A percentile compares a stretch with the other conserved stretches of the same genome.
phyloP scores from a whole-genome alignment of 2,113 vertebrate genomes.

The Hucho hucho region DNA sequence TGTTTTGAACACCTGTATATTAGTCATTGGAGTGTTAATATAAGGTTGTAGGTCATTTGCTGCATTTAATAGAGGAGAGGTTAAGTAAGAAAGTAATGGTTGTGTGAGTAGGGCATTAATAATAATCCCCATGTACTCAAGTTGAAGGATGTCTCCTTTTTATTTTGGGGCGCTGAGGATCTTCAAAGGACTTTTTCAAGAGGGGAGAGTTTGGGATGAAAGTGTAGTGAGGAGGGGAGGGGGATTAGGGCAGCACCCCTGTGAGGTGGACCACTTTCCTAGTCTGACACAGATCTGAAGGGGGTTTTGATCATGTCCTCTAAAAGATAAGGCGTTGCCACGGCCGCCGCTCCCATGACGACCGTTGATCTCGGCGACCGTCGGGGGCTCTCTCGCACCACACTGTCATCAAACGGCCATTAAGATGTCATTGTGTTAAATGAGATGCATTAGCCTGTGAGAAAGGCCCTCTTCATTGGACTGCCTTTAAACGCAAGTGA shows the following conservation, averaged over 20 bases:
- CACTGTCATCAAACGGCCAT: conserved; percentile 42
- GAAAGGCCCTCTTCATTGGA: conserved; percentile 35
- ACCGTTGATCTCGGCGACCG: conserved; percentile 22
- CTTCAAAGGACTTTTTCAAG: not conserved
- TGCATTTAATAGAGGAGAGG: too few species aligned
- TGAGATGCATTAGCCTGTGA: conserved; percentile 50
- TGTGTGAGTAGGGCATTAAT: not conserved
- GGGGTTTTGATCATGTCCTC: conserved; percentile 14
- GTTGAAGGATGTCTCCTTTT: not conserved
- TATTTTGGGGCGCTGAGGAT: not conserved
- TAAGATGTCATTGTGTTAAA: conserved; percentile 57
- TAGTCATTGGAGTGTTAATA: not conserved
- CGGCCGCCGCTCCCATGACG: not conserved
- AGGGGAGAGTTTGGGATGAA: not conserved
- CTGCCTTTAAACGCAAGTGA: conserved; percentile 43
- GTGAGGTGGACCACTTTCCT: not conserved
- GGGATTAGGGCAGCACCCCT: not conserved
- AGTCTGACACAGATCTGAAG: not conserved
- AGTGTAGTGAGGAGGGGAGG: not conserved
- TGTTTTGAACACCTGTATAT: not conserved
- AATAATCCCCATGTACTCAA: not conserved
- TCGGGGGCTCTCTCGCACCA: conserved; percentile 17
- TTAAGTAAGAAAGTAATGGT: not conserved
- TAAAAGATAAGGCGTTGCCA: not conserved
- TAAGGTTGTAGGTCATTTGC: too few species aligned